A percentile compares a stretch with the other conserved stretches of the same genome.
phyloP scores from a whole-genome alignment of 2,797 vertebrate species.

The Syndactyla subalaris region DNA sequence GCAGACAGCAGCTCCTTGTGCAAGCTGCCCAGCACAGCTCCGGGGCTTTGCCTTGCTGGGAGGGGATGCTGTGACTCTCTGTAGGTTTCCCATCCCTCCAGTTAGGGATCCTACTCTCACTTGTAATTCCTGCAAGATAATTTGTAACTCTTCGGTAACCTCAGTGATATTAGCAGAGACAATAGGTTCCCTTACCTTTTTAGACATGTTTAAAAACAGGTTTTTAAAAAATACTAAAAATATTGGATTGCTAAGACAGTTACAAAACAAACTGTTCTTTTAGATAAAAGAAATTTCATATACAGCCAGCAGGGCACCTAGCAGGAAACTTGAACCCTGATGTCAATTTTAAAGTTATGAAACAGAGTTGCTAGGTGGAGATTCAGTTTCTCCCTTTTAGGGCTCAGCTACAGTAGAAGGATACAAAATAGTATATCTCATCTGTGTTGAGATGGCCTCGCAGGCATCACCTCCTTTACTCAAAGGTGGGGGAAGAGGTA shows the following conservation, averaged over 20 bases:
- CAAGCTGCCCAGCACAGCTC: accelerated
- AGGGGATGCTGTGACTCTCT: not conserved
- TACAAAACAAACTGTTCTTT: not conserved
- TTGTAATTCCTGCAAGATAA: not conserved
- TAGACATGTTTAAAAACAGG: accelerated
- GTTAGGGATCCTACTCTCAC: not conserved
- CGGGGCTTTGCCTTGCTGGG: not conserved
- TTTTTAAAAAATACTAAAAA: not conserved
- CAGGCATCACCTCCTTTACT: not conserved
- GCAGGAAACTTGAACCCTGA: not conserved
- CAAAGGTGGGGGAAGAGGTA: not conserved
- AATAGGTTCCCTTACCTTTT: not conserved
- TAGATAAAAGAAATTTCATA: not conserved
- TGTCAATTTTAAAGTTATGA: not conserved
- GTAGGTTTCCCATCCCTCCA: not conserved
- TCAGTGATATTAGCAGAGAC: not conserved
- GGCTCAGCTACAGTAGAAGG: not conserved
- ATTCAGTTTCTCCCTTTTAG: not conserved
- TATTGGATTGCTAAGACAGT: not conserved
- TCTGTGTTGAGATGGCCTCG: not conserved
- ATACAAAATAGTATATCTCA: not conserved
- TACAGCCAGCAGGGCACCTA: not conserved
- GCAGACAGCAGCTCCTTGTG: accelerated
- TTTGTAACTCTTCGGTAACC: not conserved
- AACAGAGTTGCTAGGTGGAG: not conserved